Percentiles rank a stretch among this genome's conserved stretches.
These are phyloP conservation scores for Tinamus guttatus DNA, from an alignment of 2,113 vertebrate genomes.

Conservation along the genomic window DNA sequence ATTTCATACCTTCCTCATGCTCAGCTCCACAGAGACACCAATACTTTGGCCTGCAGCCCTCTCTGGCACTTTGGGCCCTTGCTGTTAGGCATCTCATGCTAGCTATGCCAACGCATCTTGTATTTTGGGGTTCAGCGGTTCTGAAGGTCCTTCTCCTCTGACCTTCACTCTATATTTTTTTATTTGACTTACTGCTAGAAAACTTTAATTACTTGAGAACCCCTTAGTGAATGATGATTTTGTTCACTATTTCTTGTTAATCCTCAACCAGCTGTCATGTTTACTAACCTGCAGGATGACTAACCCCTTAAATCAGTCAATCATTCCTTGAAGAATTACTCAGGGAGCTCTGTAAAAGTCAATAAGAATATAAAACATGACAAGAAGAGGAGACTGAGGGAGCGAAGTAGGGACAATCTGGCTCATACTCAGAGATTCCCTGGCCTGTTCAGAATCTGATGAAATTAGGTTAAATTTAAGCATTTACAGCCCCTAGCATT, in stretches of 20 bases:
- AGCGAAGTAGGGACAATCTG: conserved; percentile 9
- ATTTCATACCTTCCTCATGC: neutral
- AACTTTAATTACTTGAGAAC: conserved; percentile 62
- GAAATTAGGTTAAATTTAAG: conserved; percentile 15
- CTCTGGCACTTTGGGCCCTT: neutral
- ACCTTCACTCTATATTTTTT: conserved; percentile 6
- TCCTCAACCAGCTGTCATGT: conserved; percentile 63
- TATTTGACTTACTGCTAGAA: neutral
- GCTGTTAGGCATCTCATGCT: neutral
- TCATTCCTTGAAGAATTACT: conserved; percentile 60
- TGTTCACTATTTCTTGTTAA: conserved; percentile 70
- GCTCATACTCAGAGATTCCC: neutral
- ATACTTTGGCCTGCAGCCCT: neutral
- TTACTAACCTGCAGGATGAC: conserved; percentile 65
- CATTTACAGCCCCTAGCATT: neutral
- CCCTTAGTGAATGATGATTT: conserved; percentile 67
- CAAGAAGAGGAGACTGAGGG: neutral
- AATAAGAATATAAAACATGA: conserved; percentile 28
- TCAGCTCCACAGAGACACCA: neutral
- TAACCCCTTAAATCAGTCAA: conserved; percentile 35
- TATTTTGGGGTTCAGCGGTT: neutral
- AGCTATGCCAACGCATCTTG: neutral
- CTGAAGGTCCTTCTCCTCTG: conserved; percentile 7
- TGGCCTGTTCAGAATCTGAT: conserved; percentile 13
- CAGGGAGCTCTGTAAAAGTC: conserved; percentile 51